phyloP scores from a whole-genome alignment of 2,888 invertebrate species.

The Automeris io region DNA sequence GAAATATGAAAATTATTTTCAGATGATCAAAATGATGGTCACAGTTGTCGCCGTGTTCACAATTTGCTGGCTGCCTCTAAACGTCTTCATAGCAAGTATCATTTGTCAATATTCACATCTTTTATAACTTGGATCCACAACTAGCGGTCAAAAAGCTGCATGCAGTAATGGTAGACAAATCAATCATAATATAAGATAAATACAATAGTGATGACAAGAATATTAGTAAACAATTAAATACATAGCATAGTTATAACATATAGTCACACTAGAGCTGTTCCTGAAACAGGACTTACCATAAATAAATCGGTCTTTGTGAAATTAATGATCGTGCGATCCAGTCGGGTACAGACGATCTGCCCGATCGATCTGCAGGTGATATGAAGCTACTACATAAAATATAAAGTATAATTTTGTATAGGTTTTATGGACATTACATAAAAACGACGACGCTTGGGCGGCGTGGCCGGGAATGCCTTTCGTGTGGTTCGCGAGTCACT shows the following conservation, averaged over 20 bases:
- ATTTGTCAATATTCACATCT: conserved; percentile 4
- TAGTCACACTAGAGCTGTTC: too few species aligned
- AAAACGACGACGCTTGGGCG: conserved; percentile 70
- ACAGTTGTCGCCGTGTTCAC: conserved; percentile 90
- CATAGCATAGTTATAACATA: too few species aligned
- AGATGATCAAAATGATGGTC: conserved; percentile 96
- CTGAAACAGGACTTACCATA: too few species aligned
- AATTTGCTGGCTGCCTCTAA: conserved; percentile 91
- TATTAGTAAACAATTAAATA: too few species aligned
- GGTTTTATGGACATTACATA: conserved; percentile 78
- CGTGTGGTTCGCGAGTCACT: conserved; percentile 87
- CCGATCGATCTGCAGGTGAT: background rate
- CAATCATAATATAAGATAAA: too few species aligned
- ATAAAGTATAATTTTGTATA: conserved; percentile 30
- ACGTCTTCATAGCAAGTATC: conserved; percentile 54
- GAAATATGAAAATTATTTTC: conserved; percentile 22
- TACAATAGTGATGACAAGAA: too few species aligned
- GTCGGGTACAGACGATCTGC: too few species aligned
- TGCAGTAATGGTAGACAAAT: too few species aligned
- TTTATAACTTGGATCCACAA: too few species aligned
- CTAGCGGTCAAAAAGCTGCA: too few species aligned
- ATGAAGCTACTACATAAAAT: background rate
- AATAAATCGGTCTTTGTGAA: too few species aligned
- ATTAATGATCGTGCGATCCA: too few species aligned
- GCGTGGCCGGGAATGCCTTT: conserved; percentile 82